Conservation (phyloP, 2,888 invertebrate species). For the Rhyacophila evoluta region DNA sequence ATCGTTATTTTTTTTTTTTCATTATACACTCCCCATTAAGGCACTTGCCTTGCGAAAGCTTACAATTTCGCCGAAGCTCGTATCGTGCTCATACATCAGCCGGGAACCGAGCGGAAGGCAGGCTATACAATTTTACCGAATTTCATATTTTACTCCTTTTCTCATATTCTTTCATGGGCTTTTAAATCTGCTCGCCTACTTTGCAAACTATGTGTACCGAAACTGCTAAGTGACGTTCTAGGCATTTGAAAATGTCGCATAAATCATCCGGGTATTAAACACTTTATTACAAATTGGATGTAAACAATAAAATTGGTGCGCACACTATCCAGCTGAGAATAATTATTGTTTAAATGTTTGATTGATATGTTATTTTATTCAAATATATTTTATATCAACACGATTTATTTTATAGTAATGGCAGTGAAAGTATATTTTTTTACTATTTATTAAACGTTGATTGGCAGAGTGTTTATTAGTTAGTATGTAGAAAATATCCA, state of each 20-base stretch:
- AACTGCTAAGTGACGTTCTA: neutral
- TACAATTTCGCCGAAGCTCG: conserved; percentile 3
- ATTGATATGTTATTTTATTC: no score
- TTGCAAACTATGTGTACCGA: neutral
- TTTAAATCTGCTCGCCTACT: neutral
- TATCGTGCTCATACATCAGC: conserved; percentile 6
- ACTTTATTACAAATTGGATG: no score
- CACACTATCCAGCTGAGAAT: no score
- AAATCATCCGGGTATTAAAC: neutral
- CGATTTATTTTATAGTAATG: no score
- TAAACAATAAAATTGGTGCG: no score
- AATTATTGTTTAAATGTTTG: no score
- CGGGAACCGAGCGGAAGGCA: neutral
- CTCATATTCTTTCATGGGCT: neutral
- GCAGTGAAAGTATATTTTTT: no score
- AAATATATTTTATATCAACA: no score
- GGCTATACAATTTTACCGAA: conserved; percentile 4
- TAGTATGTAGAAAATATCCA: no score
- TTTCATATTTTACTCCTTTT: neutral
- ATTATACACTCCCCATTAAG: neutral
- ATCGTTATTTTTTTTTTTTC: conserved; percentile 3
- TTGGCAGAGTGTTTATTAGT: no score
- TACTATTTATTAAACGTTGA: no score
- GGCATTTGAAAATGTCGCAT: neutral
- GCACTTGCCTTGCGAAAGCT: neutral